Evolutionary conservation across 2,888 invertebrate species (phyloP).

Genomic region (Sthenelais limicola): DNA sequence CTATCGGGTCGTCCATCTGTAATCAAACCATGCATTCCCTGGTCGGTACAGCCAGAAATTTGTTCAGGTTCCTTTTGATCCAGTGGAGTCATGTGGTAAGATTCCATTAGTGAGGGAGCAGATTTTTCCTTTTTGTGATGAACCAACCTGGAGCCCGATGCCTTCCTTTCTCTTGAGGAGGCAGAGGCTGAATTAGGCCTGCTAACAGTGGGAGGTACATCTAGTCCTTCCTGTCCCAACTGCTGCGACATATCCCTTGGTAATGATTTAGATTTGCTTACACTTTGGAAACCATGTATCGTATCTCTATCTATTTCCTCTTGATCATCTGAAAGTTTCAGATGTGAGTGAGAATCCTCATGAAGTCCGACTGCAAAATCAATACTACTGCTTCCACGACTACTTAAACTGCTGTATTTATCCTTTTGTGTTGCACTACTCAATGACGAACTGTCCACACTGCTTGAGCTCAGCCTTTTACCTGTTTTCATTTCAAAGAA

Average conservation of each 20-base stretch:
- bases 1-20: too few relatives aligned
- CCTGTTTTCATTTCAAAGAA: constrained; percentile 82
- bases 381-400: constrained; percentile 11
- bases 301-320: not conserved
- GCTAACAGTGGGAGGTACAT: too few relatives aligned
- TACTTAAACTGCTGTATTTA: constrained; percentile 35
- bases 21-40: too few relatives aligned
- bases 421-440: not conserved
- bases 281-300: not conserved
- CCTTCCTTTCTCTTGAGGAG: not conserved
- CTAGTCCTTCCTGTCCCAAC: too few relatives aligned
- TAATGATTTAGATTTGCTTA: constrained; percentile 38
- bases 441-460: constrained; percentile 36
- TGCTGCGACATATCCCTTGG: constrained; percentile 28
- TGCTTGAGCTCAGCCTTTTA: constrained; percentile 49
- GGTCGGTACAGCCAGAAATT: too few relatives aligned
- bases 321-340: constrained; percentile 14
- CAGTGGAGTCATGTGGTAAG: constrained; percentile 22
- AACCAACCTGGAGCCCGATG: not conserved
- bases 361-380: constrained; percentile 3
- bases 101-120: constrained; percentile 29
- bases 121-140: constrained; percentile 25
- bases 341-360: constrained; percentile 34
- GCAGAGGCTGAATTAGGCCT: constrained; percentile 7
- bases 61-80: too few relatives aligned